Evolutionary conservation across 1,140 invertebrate genomes (phyloP), one percentile per base, ranked within the genome.

Genomic region (Pectinophora gossypiella): DNA sequence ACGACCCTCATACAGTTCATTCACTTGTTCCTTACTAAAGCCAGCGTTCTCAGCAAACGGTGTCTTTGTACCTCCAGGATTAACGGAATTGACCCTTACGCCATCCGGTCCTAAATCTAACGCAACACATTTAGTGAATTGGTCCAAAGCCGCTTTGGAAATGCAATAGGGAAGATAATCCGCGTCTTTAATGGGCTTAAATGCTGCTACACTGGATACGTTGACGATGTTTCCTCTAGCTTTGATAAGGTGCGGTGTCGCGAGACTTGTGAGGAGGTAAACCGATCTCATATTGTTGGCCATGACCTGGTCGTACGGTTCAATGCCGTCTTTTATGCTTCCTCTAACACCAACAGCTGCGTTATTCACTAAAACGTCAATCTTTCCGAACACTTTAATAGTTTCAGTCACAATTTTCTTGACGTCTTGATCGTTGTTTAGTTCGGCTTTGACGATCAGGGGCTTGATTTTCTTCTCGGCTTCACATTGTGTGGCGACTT

Each of bases 81-180:
- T 93, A 0, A 94, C 93, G 40, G 90, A 89, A 79, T 95, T 95
- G 0, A 95, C 93, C 53, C 94, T 85, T 2, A 95, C 89, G 61
- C 91, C 87, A 75, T 93, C 91, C 1, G 85, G 54, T 15, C 91
- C 93, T 19, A 94, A 72, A 72, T 94, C 93, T 61, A 94, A 86
- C 19, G 91, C 91, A 10, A 88, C 56, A 52, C 92, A 94, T 62
- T 90, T 87, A 1, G 95, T 96, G 32, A 96, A 88, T 67, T 95
- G 94, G 83, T 96, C 94, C 5, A 96, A 50, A 20, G 93, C 93
- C 46, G 93, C 85, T 87, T 96, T 96, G 20, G 93, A 94, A 82
- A 95, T 92, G 59, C 91, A 92, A 64, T 96, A 96, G 0, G 93
- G 89, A 20, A 92, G 67, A 40, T 90, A 85, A 60, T 88, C 84